These are phyloP conservation scores for Equus przewalskii DNA, from an alignment of 2,113 vertebrate genomes.

Conservation along the genomic window DNA sequence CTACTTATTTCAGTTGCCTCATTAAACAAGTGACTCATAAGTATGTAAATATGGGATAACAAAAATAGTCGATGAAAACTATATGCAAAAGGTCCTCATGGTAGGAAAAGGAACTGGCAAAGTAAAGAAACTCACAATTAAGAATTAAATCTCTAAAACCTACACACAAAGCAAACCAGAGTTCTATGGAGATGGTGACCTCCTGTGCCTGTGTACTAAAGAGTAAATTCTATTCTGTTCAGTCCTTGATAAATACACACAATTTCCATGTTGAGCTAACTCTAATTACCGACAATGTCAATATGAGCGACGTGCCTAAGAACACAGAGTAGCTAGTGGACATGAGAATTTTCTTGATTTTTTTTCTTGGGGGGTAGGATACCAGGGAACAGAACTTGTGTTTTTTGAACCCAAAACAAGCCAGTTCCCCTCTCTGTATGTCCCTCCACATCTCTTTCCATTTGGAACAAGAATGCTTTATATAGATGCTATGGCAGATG, in stretches of 20 bases:
- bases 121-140: slow-evolving; percentile 77
- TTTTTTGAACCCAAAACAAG: slow-evolving; percentile 32
- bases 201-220: slow-evolving; percentile 62
- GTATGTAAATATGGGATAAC: slow-evolving; percentile 55
- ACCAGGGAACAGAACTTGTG: neutral
- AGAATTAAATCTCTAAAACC: slow-evolving; percentile 75
- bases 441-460: neutral
- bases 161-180: slow-evolving; percentile 31
- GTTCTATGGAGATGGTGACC: slow-evolving; percentile 74
- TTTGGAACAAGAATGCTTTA: neutral
- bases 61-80: slow-evolving; percentile 66
- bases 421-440: neutral
- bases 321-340: slow-evolving; percentile 57
- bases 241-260: slow-evolving; percentile 71
- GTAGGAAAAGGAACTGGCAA: slow-evolving; percentile 28
- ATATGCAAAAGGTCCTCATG: neutral
- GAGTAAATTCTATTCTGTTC: slow-evolving; percentile 73
- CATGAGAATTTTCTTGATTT: slow-evolving; percentile 42
- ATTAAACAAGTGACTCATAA: slow-evolving; percentile 71
- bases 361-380: neutral
- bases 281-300: slow-evolving; percentile 71
- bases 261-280: slow-evolving; percentile 70
- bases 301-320: slow-evolving; percentile 6
- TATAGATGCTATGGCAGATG: neutral
- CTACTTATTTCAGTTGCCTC: slow-evolving; percentile 63